Conservation (phyloP, 2,888 invertebrate genomes). For the Theodoxus fluviatilis region DNA sequence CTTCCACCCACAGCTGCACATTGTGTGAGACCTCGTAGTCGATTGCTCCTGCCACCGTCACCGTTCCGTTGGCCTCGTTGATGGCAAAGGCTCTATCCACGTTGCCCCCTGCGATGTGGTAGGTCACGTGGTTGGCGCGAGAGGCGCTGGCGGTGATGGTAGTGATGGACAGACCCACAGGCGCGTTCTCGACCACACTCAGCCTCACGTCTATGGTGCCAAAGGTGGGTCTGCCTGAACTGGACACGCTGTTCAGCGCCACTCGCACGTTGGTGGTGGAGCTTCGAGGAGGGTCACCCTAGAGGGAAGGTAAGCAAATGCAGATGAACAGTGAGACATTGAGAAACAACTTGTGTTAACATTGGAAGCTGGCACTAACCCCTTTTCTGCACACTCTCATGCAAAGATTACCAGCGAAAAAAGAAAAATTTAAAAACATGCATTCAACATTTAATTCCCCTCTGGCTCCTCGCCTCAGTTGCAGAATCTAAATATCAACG, state of each 20-base stretch:
- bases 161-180: conserved; percentile 70
- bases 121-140: conserved; percentile 65
- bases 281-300: conserved; percentile 74
- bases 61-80: conserved; percentile 38
- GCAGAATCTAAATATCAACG: too few relatives aligned
- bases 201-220: conserved; percentile 67
- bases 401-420: too few relatives aligned
- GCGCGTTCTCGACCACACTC: conserved; percentile 68
- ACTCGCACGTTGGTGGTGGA: conserved; percentile 81
- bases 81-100: conserved; percentile 72
- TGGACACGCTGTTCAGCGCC: conserved; percentile 76
- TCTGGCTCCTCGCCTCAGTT: too few relatives aligned
- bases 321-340: not conserved
- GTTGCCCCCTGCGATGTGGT: conserved; percentile 92
- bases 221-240: conserved; percentile 78
- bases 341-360: not conserved
- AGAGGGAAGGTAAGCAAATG: conserved; percentile 23
- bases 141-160: conserved; percentile 79
- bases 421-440: too few relatives aligned
- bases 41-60: conserved; percentile 41
- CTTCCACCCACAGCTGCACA: conserved; percentile 54
- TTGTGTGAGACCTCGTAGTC: conserved; percentile 47
- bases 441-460: too few relatives aligned
- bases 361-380: not conserved
- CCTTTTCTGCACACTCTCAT: too few relatives aligned